Base-by-base conservation (phyloP, 2,797 vertebrate species). In the Euphonia xanthogaster region DNA sequence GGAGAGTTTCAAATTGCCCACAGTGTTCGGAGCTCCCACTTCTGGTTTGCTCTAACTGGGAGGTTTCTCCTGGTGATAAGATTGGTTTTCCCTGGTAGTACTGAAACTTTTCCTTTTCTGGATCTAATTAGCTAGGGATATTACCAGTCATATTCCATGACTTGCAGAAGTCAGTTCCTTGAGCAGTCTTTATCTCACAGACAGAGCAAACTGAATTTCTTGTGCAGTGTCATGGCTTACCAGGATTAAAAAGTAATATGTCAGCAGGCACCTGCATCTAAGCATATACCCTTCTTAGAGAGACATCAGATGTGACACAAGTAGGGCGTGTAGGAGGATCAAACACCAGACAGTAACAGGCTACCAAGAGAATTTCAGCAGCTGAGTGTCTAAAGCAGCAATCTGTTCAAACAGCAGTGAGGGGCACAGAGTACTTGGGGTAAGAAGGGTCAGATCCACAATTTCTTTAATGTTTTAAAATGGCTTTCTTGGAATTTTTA, bases 401-500 rank as follows among this genome's bases (percentile, higher is more conserved):
- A 66, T 72, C 71, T 92, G 80, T 92, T 93, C 86, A 82, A 88
- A 81, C 60, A 63, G 48, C 80, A 81, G n/a, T 35, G 60, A 15
- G n/a, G 51, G 16, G 7, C 51, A 58, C 45, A 35, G 66, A 66
- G 39, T 54, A 35, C 19, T 48, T 0, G 0, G 39, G 14, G 37
- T 51, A 79, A 82, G 60, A 92, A 76, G 63, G 55, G 70, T 92
- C 83, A 67, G 31, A 78, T 50, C 67, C 0, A 0, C 37, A 28
- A 42, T 60, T 65, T 61, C 86, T 94, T 87, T 89, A 44, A 77
- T 51, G 75, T 65, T 94, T 94, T 77, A 45, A 88, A 88, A 81
- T 50, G 55, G 12, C 7, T 92, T 81, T 78, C 71, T 86, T 62
- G 24, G 40, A 54, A 47, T 76, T 92, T 39, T 92, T 81, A 81